Evolutionary conservation across 2,113 vertebrate species (phyloP).

Genomic region (Protomyctophum bolini): DNA sequence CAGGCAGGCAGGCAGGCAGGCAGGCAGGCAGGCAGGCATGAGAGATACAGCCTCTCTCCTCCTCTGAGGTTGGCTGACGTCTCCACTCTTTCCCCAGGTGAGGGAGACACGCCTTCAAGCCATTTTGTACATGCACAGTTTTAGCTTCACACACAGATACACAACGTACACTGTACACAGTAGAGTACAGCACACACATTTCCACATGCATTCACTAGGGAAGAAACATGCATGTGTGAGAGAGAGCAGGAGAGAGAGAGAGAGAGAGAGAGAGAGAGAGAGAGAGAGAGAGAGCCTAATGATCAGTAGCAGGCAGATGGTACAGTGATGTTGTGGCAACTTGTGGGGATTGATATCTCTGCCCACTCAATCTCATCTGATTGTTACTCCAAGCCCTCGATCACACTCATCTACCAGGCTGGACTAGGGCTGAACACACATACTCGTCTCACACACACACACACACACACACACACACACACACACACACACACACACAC

Average conservation of each 20-base stretch:
- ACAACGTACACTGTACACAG: no score
- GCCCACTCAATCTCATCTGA: slow-evolving; percentile 45
- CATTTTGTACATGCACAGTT: no score
- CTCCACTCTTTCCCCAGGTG: no score
- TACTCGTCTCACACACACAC: neutral
- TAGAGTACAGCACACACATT: no score
- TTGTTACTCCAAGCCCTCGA: slow-evolving; percentile 38
- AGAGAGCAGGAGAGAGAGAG: neutral
- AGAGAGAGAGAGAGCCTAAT: slow-evolving; percentile 26
- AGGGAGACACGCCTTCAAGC: no score
- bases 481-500: slow-evolving; percentile 10
- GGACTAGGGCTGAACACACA: slow-evolving; percentile 16
- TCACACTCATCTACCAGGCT: slow-evolving; percentile 31
- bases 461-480: slow-evolving; percentile 20
- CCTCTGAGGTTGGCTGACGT: no score
- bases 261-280: slow-evolving; percentile 24
- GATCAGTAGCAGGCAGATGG: slow-evolving; percentile 39
- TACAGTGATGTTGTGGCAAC: slow-evolving; percentile 25
- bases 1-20: no score
- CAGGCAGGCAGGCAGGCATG: no score
- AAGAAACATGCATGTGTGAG: neutral
- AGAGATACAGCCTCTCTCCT: no score
- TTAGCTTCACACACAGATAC: no score
- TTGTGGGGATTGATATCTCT: slow-evolving; percentile 41
- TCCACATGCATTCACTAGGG: no score